A percentile compares a stretch with the other conserved stretches of the same genome.
Evolutionary conservation across 2,888 invertebrate genomes (phyloP).

Genomic region (Agonopterix heracliana): DNA sequence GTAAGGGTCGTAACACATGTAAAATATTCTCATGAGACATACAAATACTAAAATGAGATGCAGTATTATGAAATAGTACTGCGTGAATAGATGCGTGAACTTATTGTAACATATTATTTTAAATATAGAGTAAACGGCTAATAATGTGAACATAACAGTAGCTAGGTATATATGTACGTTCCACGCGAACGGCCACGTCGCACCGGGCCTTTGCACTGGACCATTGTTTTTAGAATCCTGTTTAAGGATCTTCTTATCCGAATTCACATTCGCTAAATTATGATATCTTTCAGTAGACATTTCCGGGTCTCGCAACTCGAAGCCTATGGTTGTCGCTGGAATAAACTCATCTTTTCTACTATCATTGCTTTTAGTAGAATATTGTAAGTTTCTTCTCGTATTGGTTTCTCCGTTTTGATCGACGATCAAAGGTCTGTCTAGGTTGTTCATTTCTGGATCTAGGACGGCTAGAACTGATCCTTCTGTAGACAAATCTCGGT

Average conservation of each 20-base stretch:
- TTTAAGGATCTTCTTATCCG: constrained; percentile 63
- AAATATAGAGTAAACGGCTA: constrained; percentile 90
- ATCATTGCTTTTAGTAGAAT: constrained; percentile 57
- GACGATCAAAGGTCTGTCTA: constrained; percentile 67
- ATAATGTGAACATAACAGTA: constrained; percentile 87
- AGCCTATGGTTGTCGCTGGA: constrained; percentile 65
- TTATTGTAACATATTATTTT: constrained; percentile 91
- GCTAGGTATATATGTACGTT: constrained; percentile 93
- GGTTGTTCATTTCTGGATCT: constrained; percentile 71
- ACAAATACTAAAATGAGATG: constrained; percentile 89
- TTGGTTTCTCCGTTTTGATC: constrained; percentile 72
- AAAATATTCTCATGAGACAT: constrained; percentile 88
- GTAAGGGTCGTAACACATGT: constrained; percentile 94
- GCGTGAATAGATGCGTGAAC: constrained; percentile 89
- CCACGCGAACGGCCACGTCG: constrained; percentile 91
- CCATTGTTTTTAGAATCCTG: constrained; percentile 55
- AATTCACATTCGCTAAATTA: constrained; percentile 77
- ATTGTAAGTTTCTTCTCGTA: constrained; percentile 68
- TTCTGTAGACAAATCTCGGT: constrained; percentile 63
- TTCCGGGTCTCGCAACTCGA: constrained; percentile 64
- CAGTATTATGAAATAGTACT: constrained; percentile 91
- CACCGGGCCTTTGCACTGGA: constrained; percentile 66
- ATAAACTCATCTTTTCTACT: constrained; percentile 55
- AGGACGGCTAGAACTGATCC: constrained; percentile 65
- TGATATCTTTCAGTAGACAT: constrained; percentile 75